Percentiles rank a stretch among this genome's conserved stretches.
Evolutionary conservation across 2,888 invertebrate genomes (phyloP).

Genomic region (Drosophila picticornis): DNA sequence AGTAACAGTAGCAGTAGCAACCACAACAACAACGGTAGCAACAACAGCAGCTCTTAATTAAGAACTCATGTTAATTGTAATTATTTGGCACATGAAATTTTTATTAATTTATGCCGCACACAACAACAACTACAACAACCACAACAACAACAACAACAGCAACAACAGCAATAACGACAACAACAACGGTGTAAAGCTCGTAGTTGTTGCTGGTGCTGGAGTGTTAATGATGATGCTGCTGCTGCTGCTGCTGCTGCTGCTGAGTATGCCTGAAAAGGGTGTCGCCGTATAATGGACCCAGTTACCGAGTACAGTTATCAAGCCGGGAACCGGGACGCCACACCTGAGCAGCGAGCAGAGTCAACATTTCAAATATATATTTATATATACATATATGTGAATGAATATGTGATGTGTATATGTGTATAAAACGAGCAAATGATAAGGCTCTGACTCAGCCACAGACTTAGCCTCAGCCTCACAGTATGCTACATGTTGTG

Average conservation of each 20-base stretch:
- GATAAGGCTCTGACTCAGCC: constrained; percentile 58
- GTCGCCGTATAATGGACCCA: constrained; percentile 56
- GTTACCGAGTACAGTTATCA: constrained; percentile 45
- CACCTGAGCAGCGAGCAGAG: constrained; percentile 21
- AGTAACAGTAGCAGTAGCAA: constrained; percentile 61
- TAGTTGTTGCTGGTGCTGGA: constrained; percentile 56
- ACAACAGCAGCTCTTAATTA: constrained; percentile 77
- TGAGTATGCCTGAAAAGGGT: constrained; percentile 62
- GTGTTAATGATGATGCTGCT: constrained; percentile 74
- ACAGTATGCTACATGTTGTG: constrained; percentile 57
- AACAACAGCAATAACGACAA: constrained; percentile 45
- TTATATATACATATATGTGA: background rate
- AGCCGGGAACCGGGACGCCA: constrained; percentile 26
- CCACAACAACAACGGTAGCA: constrained; percentile 15
- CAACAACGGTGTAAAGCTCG: constrained; percentile 65
- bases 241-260: background rate
- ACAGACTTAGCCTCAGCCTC: constrained; percentile 1
- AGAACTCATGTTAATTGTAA: constrained; percentile 84
- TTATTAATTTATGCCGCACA: constrained; percentile 82
- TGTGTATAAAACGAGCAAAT: constrained; percentile 73
- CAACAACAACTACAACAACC: constrained; percentile 41
- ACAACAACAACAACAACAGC: constrained; percentile 44
- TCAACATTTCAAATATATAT: constrained; percentile 17
- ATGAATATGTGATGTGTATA: background rate
- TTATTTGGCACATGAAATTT: constrained; percentile 84